Evolutionary conservation across 2,113 vertebrate genomes (phyloP), one percentile per base, ranked within the genome.

Genomic region (Cichladusa arquata): DNA sequence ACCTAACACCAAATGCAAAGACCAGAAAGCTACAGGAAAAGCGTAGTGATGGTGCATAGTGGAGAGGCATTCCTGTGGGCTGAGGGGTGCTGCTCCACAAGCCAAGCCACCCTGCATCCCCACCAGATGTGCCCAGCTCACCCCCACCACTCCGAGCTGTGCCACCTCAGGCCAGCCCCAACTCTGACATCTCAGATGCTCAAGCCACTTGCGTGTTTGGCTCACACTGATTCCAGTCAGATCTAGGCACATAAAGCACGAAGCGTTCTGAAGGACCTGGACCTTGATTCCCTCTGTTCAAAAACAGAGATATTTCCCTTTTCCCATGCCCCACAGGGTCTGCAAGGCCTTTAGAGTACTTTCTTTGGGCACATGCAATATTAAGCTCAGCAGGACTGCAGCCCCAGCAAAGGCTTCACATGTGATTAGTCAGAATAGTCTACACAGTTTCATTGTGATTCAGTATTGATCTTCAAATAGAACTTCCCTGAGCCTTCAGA

Each of bases 61-160:
- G 19, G 22, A 82, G 61, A 33, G 11, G 33, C 20, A 11, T 64
- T 69, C 67, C 26, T 67, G 38, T 26, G 42, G 40, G 34, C 23
- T 56, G 26, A 64, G 44, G 58, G 53, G 8, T 38, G 34, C 54
- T 0, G 1, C 38, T 70, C 12, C 34, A 62, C 38, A 50, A 54
- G 16, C 26, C 50, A 79, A 61, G 22, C 28, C 31, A 48, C 8
- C 45, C 77, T 5, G 14, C 45, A 48, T 7, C 16, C 11, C 29
- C 19, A 3, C 4, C 44, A 10, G 7, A 7, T 15, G 38, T 28
- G 38, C 9, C 45, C 8, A 23, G 12, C 61, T 71, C 51, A 26
- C 34, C 29, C 54, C 38, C 34, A 34, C 13, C 2, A 0, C 0
- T 0, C 5, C 8, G 18, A 8, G n/a, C 2, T 0, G 28, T 42